Evolutionary conservation across 2,888 invertebrate species (phyloP), one percentile per base, ranked within the genome.

Genomic region (Parnassius orleans): DNA sequence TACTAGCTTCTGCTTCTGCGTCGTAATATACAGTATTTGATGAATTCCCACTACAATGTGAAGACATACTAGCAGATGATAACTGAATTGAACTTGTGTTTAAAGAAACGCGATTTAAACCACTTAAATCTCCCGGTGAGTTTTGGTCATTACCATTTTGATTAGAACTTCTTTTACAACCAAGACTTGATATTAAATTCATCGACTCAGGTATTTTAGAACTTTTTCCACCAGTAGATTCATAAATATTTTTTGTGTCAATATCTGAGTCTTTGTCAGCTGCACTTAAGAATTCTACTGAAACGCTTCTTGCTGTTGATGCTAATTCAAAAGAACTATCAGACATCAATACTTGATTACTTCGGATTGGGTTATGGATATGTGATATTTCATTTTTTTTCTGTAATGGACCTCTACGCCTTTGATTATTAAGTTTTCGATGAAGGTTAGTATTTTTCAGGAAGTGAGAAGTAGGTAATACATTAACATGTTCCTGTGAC

Each of bases 201-300:
- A 90, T 87, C 1, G 92, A 91, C 71, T 93, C 93, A 15, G 91
- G 87, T 66, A 91, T 90, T 82, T 93, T 94, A 19, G 93, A 93
- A 64, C 92, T 84, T 71, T 93, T 93, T 24, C 94, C 84, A 11
- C 93, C 93, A 63, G 94, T 93, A 0, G 95, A 94, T 80, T 95
- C 95, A 73, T 95, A 95, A 69, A 95, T 93, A 77, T 95, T 95
- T 78, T 94, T 94, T 73, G 94, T 90, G 74, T 95, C 95, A 58
- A 95, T 94, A 71, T 92, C 92, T 10, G 93, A 92, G 68, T 94
- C 93, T 80, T 95, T 95, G 75, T 94, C 95, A 41, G 94, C 92
- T 43, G 93, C 92, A 72, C 93, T 94, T 67, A 95, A 81, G 74
- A 95, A 94, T 76, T 95, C 95, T 54, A 94, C 93, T 3, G 94